Base-by-base conservation (phyloP, 2,113 vertebrate genomes). In the Bubo scandiacus region DNA sequence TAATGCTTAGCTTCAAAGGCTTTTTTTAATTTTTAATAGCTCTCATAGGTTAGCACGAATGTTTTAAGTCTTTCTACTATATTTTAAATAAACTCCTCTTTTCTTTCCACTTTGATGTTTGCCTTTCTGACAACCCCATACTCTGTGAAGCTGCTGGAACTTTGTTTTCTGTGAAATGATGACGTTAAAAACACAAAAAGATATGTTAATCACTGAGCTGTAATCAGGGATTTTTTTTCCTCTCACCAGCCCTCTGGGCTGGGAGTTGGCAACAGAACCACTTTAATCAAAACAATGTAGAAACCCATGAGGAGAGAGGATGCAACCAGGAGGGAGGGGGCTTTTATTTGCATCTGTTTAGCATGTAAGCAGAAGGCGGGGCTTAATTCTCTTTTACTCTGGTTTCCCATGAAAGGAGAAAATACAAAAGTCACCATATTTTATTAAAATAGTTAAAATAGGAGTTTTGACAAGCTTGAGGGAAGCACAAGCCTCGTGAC, bases 1-100 rank as follows among this genome's bases (percentile, higher is more conserved):
- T 96, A 94, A 96, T 97, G 94, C 90, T 92, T n/a, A 32, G 22
- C 96, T 96, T 96, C 96, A 97, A 97, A 97, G 96, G 74, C 49
- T 51, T 89, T 89, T 89, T 81, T 43, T 1, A 40, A 84, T 87
- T 97, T 94, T 95, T 97, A 96, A 96, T 87, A 90, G 94, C 89
- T 83, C 84, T 95, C 84, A 95, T 81, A 92, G 91, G 89, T 90
- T 92, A 97, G 52, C 78, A 55, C 5, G 0, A 89, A 82, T 38
- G 83, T 79, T 94, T 93, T 90, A 95, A 94, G 89, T 73, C 89
- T 58, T 94, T 74, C 86, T 91, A 73, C 84, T 77, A 11, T 55
- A 92, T 97, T 97, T 96, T 95, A 95, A 97, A 95, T 91, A 93
- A 96, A 96, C 87, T 94, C 65, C 49, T 88, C 59, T 92, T 66